A percentile compares a stretch with the other conserved stretches of the same genome.
phyloP scores from a whole-genome alignment of 2,797 vertebrate species.

The Harpagifer antarcticus region DNA sequence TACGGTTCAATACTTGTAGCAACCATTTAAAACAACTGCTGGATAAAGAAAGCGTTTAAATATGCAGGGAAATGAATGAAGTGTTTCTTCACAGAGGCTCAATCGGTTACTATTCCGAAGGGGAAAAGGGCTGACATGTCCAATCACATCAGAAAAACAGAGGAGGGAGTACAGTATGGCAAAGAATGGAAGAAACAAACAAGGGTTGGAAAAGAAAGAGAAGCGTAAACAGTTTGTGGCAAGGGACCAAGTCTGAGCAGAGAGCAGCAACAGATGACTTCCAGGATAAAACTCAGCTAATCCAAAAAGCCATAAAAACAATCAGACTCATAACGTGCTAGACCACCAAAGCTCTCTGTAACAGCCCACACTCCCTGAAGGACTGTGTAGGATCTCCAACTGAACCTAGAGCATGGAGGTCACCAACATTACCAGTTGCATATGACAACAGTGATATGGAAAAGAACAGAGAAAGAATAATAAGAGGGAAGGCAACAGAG shows the following conservation, averaged over 20 bases:
- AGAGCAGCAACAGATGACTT: conserved; percentile 27
- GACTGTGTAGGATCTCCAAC: neutral
- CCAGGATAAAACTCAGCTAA: conserved; percentile 11
- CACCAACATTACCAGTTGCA: conserved; percentile 21
- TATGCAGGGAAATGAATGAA: neutral
- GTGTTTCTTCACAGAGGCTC: conserved; percentile 24
- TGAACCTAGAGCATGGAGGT: conserved; percentile 7
- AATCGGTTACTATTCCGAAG: conserved; percentile 38
- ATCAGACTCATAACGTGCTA: conserved; percentile 1
- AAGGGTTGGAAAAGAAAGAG: neutral
- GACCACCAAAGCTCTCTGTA: conserved; percentile 4
- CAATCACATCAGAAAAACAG: conserved; percentile 46
- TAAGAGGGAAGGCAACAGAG: conserved; percentile 36
- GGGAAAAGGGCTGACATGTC: conserved; percentile 4
- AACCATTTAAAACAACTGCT: conserved; percentile 18
- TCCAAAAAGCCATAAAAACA: conserved; percentile 5
- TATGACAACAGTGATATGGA: conserved; percentile 26
- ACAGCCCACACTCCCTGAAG: neutral
- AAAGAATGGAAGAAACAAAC: conserved; percentile 2
- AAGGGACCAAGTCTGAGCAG: conserved; percentile 26
- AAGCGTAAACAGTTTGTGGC: conserved; percentile 38
- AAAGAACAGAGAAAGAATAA: conserved; percentile 31
- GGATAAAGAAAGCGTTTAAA: neutral
- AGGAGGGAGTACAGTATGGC: conserved; percentile 19
- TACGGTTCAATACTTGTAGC: conserved; percentile 45